These are phyloP conservation scores for Anoncus sp. DNA, from an alignment of 2,888 invertebrate species.

Conservation along the genomic window DNA sequence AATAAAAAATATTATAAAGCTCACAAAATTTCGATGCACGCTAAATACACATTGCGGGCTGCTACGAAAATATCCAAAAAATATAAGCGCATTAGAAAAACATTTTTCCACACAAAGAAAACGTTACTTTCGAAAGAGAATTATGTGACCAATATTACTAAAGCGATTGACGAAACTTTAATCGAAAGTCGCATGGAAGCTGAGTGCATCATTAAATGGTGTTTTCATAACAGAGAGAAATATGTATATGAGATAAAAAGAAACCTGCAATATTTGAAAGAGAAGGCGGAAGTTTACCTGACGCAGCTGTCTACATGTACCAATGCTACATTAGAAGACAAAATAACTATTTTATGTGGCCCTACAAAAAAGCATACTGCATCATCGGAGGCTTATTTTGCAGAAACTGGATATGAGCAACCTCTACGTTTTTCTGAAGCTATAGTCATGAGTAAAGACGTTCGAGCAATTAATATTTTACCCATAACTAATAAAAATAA, in stretches of 20 bases:
- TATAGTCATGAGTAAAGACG: constrained; percentile 46
- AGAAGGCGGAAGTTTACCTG: not conserved
- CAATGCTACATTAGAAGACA: not conserved
- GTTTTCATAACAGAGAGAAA: not conserved
- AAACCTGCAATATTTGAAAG: not conserved
- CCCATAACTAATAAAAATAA: constrained; percentile 35
- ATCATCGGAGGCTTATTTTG: too few species aligned
- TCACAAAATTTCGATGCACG: too few species aligned
- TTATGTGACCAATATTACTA: constrained; percentile 54
- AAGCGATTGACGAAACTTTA: constrained; percentile 50
- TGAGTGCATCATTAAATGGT: constrained; percentile 31
- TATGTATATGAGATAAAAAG: not conserved
- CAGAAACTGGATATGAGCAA: constrained; percentile 56
- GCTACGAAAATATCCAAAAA: too few species aligned
- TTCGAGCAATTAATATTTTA: constrained; percentile 53
- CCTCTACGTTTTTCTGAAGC: constrained; percentile 32
- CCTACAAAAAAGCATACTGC: constrained; percentile 49
- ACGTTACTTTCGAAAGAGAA: too few species aligned
- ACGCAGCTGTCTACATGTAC: not conserved
- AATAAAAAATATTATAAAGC: too few species aligned
- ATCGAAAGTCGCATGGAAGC: constrained; percentile 55
- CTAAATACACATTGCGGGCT: too few species aligned
- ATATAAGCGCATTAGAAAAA: too few species aligned
- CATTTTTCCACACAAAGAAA: constrained; percentile 62
- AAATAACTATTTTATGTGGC: constrained; percentile 51